Evolutionary conservation across 2,113 vertebrate genomes (phyloP).

Genomic region (Gopherus evgoodei): DNA sequence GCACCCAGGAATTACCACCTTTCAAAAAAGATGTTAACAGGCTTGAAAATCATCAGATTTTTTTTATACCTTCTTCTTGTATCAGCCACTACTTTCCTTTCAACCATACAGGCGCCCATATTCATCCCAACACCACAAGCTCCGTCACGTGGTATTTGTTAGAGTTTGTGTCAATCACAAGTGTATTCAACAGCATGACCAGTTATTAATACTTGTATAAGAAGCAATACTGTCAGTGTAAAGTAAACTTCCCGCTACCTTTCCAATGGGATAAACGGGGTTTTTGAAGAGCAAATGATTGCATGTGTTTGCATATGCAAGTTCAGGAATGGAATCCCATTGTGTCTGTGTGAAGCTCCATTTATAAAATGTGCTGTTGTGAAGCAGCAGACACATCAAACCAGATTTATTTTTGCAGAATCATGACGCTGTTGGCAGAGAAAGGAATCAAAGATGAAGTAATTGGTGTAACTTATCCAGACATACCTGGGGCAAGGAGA

Average conservation of each 20-base stretch:
- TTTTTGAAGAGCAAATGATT: not conserved
- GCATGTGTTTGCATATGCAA: not conserved
- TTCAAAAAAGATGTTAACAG: conserved; percentile 25
- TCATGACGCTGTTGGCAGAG: not conserved
- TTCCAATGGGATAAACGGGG: not conserved
- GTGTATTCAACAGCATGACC: not conserved
- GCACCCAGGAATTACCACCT: conserved; percentile 45
- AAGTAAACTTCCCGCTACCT: not conserved
- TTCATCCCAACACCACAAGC: not conserved
- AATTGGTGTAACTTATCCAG: not conserved
- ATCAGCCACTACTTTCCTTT: not conserved
- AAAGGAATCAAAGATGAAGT: not conserved
- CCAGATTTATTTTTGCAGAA: not conserved
- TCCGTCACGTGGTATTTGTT: not conserved
- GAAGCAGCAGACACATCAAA: not conserved
- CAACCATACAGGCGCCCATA: not conserved
- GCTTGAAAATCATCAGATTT: conserved; percentile 42
- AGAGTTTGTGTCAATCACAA: too few species aligned
- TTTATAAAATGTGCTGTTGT: not conserved
- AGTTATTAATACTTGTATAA: not conserved
- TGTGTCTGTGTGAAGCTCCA: not conserved
- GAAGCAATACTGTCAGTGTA: not conserved
- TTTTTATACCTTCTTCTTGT: conserved; percentile 19
- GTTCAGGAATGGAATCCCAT: not conserved
- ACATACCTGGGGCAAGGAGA: not conserved